Conservation (phyloP, 2,888 invertebrate species). For the Hedychridium roseum region DNA sequence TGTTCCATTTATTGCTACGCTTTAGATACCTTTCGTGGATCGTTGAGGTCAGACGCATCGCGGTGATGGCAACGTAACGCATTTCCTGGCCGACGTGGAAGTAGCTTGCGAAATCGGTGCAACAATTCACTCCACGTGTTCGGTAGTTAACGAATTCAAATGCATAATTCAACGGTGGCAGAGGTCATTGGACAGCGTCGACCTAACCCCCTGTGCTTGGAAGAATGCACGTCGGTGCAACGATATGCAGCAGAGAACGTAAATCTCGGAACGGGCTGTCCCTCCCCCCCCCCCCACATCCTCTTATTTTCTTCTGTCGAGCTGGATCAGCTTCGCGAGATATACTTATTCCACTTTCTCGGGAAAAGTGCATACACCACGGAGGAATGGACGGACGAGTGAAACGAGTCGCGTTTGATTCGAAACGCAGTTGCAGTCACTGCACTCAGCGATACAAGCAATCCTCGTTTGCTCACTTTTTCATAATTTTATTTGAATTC, state of each 20-base stretch:
- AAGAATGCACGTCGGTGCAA: neutral
- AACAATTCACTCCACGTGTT: neutral
- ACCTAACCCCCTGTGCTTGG: neutral
- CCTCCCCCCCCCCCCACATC: neutral
- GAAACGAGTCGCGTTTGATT: no score
- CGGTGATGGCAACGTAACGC: neutral
- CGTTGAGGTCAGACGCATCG: no score
- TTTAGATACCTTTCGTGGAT: no score
- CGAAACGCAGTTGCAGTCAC: no score
- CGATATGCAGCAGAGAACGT: conserved; percentile 1
- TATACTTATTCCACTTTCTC: no score
- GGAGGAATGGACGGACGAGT: no score
- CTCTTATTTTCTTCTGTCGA: conserved; percentile 3
- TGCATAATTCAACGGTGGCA: conserved; percentile 33
- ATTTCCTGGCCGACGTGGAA: neutral
- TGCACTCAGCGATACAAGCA: no score
- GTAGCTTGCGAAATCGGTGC: neutral
- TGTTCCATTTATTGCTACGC: no score
- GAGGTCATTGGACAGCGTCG: conserved; percentile 25
- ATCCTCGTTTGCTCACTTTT: no score
- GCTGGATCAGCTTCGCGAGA: neutral
- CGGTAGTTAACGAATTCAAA: conserved; percentile 17
- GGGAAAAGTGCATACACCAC: no score
- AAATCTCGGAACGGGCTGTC: conserved; percentile 9
- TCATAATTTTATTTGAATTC: no score